These are phyloP conservation scores for Pseudoips prasinana DNA, from an alignment of 2,888 invertebrate genomes.

Conservation along the genomic window DNA sequence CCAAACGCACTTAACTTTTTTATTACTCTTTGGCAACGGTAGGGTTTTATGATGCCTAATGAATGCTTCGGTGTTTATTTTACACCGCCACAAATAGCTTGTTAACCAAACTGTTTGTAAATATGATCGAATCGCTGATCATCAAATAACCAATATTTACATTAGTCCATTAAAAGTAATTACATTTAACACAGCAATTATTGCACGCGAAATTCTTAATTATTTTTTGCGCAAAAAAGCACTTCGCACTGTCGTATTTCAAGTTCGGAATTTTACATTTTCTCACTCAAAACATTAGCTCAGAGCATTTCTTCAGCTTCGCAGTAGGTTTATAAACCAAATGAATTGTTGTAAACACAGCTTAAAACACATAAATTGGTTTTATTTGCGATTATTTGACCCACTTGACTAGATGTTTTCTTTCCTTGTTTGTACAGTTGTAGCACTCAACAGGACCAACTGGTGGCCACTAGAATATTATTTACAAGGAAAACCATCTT, in stretches of 20 bases:
- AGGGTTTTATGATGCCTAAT: conserved; percentile 10
- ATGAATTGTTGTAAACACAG: conserved; percentile 11
- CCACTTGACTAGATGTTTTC: conserved; percentile 30
- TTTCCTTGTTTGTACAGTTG: conserved; percentile 24
- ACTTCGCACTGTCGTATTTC: neutral
- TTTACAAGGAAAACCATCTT: conserved; percentile 34
- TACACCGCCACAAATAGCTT: conserved; percentile 33
- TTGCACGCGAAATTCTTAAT: no score
- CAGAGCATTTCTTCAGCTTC: conserved; percentile 8
- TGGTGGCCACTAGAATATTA: conserved; percentile 13
- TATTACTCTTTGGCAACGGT: conserved; percentile 22
- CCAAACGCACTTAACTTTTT: conserved; percentile 23
- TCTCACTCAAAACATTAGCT: conserved; percentile 11
- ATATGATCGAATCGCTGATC: conserved; percentile 22
- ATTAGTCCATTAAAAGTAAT: neutral
- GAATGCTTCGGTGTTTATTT: conserved; percentile 22
- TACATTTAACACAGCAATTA: no score
- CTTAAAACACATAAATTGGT: conserved; percentile 18
- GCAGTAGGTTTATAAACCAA: conserved; percentile 1
- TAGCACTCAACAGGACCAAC: conserved; percentile 19
- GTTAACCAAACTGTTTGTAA: conserved; percentile 16
- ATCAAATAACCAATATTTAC: conserved; percentile 13
- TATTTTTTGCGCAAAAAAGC: conserved; percentile 1
- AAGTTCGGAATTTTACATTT: conserved; percentile 4
- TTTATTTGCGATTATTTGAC: conserved; percentile 28